Evolutionary conservation across 2,113 vertebrate genomes (phyloP), one percentile per base, ranked within the genome.

Genomic region (Camelus dromedarius): DNA sequence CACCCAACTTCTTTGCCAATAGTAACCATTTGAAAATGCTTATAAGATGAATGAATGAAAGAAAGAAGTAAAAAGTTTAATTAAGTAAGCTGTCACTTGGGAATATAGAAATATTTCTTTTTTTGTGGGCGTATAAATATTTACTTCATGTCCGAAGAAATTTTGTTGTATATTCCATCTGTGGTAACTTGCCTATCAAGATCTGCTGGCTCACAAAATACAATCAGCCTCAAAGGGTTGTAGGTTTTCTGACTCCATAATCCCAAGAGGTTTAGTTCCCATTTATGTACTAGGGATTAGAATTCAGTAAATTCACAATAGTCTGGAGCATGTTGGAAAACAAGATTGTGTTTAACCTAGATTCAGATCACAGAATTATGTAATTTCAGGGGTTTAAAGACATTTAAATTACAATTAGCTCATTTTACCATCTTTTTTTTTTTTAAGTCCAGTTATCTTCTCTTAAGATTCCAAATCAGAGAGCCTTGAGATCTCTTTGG

Each of bases 101-200:
- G 14, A n/a, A 8, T 89, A 1, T 20, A 56, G 42, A 87, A 79
- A 69, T 24, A 26, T 72, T 38, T 75, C 19, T n/a, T 76, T 70
- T 46, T 30, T 32, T 38, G 24, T 12, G 38, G 15, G 15, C 3
- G n/a, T 85, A 69, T 52, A 70, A 80, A 84, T 80, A 8, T 79
- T 89, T 85, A 89, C 11, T 96, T 79, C 35, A 30, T 80, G 13
- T 79, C 46, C 50, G 91, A 89, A 64, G 42, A 91, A 52, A 58
- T 80, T 26, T 73, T 56, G 22, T 52, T 90, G 50, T 66, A 77
- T 48, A 6, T 72, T 64, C 12, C 11, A 50, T 52, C 35, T 75
- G 12, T 3, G 69, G 3, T 80, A 73, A 69, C 32, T 93, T 93
- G 15, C 8, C 35, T 92, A 22, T 73, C 32, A 89, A 82, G 8